phyloP scores from a whole-genome alignment of 2,797 vertebrate species.

The Spatula versicolor region DNA sequence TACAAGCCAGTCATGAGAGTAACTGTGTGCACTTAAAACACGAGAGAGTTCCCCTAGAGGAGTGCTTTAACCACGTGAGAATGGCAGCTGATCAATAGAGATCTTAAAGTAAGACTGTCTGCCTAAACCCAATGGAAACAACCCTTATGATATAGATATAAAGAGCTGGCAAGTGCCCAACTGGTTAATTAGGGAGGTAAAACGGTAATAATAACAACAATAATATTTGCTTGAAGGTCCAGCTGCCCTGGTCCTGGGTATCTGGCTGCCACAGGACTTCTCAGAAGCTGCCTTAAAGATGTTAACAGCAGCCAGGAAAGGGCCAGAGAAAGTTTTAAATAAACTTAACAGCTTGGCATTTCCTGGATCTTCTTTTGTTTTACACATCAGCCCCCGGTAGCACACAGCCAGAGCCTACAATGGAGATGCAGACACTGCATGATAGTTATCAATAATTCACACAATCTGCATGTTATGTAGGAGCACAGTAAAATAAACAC shows the following conservation, averaged over 20 bases:
- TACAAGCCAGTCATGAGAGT: slow-evolving; percentile 88
- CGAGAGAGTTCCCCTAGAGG: slow-evolving; percentile 80
- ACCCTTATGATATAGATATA: slow-evolving; percentile 61
- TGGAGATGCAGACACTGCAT: rapidly evolving
- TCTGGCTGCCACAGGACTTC: slow-evolving; percentile 57
- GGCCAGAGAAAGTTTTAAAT: slow-evolving; percentile 31
- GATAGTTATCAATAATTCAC: background rate
- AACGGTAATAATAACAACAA: slow-evolving; percentile 14
- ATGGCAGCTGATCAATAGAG: slow-evolving; percentile 81
- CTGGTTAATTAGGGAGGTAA: slow-evolving; percentile 84
- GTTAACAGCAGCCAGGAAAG: slow-evolving; percentile 21
- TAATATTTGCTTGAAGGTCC: slow-evolving; percentile 43
- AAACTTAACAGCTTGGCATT: background rate
- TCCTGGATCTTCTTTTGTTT: background rate
- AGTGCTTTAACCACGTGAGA: slow-evolving; percentile 75
- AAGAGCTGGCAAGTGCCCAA: slow-evolving; percentile 78
- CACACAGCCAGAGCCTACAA: background rate
- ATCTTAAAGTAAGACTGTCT: slow-evolving; percentile 88
- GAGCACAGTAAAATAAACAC: background rate
- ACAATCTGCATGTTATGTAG: background rate
- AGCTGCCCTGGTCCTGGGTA: slow-evolving; percentile 32
- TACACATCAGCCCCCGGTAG: background rate
- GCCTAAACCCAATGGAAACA: slow-evolving; percentile 77
- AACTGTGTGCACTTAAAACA: slow-evolving; percentile 88
- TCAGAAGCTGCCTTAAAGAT: slow-evolving; percentile 29